Evolutionary conservation across 1,140 invertebrate genomes (phyloP).

Genomic region (Nephila pilipes): DNA sequence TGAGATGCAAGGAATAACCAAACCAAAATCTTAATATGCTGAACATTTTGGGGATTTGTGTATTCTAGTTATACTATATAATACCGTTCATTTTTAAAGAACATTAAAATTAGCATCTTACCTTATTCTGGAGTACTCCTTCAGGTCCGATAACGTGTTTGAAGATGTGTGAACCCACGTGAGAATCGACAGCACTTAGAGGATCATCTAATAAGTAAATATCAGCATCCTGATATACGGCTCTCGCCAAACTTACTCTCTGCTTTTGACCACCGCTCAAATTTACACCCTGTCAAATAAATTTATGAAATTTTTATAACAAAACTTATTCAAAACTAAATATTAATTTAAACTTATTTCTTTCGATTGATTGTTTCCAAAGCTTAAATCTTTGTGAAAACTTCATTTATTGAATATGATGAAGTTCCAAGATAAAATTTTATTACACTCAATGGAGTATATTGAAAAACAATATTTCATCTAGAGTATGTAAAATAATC

Average conservation of each 20-base stretch:
- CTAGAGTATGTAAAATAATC: too few relatives aligned
- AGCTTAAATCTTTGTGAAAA: too few relatives aligned
- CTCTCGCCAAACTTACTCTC: conserved; percentile 82
- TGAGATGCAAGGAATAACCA: too few relatives aligned
- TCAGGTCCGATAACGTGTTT: conserved; percentile 81
- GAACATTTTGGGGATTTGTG: too few relatives aligned
- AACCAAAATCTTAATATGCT: too few relatives aligned
- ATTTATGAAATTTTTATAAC: not conserved
- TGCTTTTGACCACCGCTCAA: conserved; percentile 84
- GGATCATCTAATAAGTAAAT: conserved; percentile 84
- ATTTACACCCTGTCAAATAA: conserved; percentile 79
- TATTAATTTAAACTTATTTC: too few relatives aligned
- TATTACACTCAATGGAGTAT: too few relatives aligned
- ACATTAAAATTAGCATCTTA: not conserved
- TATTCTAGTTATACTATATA: not conserved
- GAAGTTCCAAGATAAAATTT: too few relatives aligned
- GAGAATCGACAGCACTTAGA: conserved; percentile 83
- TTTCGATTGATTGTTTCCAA: too few relatives aligned
- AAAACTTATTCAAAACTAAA: not conserved
- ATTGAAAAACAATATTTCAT: too few relatives aligned
- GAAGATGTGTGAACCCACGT: conserved; percentile 82
- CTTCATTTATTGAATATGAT: too few relatives aligned
- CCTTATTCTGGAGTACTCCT: conserved; percentile 81
- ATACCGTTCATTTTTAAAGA: not conserved
- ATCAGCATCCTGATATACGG: conserved; percentile 82